Conservation (phyloP, 2,113 vertebrate genomes). For the Centropus bengalensis region DNA sequence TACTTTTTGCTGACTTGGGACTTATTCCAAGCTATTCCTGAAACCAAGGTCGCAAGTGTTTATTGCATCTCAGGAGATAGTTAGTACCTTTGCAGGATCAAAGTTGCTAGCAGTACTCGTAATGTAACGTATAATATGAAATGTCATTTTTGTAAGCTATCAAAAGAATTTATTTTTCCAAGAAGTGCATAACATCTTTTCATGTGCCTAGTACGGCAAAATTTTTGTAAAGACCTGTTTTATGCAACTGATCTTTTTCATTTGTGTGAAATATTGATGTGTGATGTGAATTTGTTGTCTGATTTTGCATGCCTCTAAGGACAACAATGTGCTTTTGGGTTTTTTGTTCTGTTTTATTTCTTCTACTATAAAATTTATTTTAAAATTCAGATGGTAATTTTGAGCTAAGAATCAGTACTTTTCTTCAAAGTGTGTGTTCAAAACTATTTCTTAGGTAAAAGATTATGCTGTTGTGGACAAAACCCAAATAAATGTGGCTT, state of each 20-base stretch:
- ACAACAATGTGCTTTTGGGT: neutral
- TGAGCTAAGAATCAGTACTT: neutral
- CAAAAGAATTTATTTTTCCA: slow-evolving; percentile 49
- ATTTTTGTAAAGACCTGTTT: neutral
- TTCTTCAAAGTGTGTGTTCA: neutral
- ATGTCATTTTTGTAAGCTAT: slow-evolving; percentile 32
- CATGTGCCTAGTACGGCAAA: neutral
- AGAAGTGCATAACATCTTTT: neutral
- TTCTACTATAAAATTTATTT: neutral
- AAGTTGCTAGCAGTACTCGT: neutral
- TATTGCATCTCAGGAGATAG: neutral
- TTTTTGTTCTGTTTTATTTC: neutral
- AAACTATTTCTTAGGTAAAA: neutral
- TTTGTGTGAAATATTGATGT: neutral
- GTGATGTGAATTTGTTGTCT: neutral
- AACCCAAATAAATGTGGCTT: neutral
- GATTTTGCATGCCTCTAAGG: neutral
- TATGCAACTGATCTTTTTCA: slow-evolving; percentile 3
- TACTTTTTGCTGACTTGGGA: neutral
- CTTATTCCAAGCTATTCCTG: neutral
- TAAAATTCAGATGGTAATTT: neutral
- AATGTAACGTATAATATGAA: neutral
- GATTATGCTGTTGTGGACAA: neutral
- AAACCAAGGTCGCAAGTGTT: neutral
- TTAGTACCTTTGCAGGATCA: slow-evolving; percentile 23